Evolutionary conservation across 2,888 invertebrate species (phyloP).

Genomic region (Noctua janthe): DNA sequence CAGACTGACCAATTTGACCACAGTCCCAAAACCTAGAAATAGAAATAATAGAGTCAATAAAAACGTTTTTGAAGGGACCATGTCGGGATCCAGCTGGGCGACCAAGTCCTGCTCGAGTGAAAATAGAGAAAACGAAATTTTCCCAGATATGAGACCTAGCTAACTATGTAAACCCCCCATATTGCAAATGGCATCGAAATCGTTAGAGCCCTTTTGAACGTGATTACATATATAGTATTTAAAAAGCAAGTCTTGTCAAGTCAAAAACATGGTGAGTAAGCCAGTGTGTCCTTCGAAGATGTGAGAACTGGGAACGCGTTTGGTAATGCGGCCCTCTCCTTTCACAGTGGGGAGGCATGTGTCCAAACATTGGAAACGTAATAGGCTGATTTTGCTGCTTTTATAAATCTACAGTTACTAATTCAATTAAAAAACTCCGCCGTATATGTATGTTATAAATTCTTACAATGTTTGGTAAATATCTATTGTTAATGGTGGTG

Average conservation of each 20-base stretch:
- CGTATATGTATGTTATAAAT: slow-evolving; percentile 12
- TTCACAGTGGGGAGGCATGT: background rate
- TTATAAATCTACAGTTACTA: background rate
- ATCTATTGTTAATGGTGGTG: slow-evolving; percentile 19
- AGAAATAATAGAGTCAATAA: slow-evolving; percentile 26
- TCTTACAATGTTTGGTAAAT: slow-evolving; percentile 24
- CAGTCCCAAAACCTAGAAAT: slow-evolving; percentile 3
- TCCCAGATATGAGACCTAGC: background rate
- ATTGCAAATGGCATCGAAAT: background rate
- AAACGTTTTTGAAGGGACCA: slow-evolving; percentile 47
- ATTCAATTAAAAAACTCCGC: slow-evolving; percentile 7
- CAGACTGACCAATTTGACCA: background rate
- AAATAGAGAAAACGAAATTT: background rate
- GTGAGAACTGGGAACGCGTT: background rate
- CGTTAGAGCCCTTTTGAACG: background rate
- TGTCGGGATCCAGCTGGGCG: slow-evolving; percentile 20
- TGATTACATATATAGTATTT: background rate
- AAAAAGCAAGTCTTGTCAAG: background rate
- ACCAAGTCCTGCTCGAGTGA: background rate
- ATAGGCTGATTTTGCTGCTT: background rate
- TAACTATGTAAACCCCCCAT: background rate
- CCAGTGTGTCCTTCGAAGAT: background rate
- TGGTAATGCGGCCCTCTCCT: background rate
- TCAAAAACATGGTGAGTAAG: background rate
- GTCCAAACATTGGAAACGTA: background rate